Evolutionary conservation across 1,140 invertebrate genomes (phyloP), one percentile per base, ranked within the genome.

Genomic region (Aphaenogaster rudis): DNA sequence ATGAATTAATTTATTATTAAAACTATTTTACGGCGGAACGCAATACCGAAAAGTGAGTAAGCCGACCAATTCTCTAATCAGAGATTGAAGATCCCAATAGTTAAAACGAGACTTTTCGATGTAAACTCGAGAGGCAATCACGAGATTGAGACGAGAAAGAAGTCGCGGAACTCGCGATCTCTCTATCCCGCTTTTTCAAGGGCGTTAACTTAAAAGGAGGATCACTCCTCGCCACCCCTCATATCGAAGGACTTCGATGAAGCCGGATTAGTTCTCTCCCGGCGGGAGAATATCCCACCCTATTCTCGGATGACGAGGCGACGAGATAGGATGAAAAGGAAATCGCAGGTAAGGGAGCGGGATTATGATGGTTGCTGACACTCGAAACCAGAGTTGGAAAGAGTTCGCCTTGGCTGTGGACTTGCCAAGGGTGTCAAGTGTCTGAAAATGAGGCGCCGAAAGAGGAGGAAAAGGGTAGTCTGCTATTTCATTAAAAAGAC

Each of bases 251-350:
- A 90, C 89, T 90, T 90, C 80, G 67, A 86, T 66, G 89, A 90
- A 90, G 88, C 88, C 86, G 79, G 88, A 90, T 90, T 90, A 90
- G 88, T 90, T 90, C 79, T 39, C 52, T 61, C 67, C 21, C 57
- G 78, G 36, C 66, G 63, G 67, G 54, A 54, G 66, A 84, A 79
- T 76, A 79, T 42, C 72, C 48, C 54, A 52, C 54, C 74, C 76
- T 67, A 59, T 67, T 64, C 89, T 80, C 79, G 72, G 36, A 72
- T 86, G 82, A 90, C 88, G 72, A 57, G 59, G 33, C 76, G n/a
- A 42, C 33, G 21, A 50, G 45, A 36, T 45, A 17, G 59, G 36
- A 50, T 48, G 50, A 21, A 54, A 63, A 39, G 48, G 9, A 48
- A 61, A 63, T 69, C 39, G 21, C 64, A 52, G 57, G 63, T 66